Percentiles rank a stretch among this genome's conserved stretches.
These are phyloP conservation scores for Volucella zonaria DNA, from an alignment of 2,888 invertebrate species.

Conservation along the genomic window DNA sequence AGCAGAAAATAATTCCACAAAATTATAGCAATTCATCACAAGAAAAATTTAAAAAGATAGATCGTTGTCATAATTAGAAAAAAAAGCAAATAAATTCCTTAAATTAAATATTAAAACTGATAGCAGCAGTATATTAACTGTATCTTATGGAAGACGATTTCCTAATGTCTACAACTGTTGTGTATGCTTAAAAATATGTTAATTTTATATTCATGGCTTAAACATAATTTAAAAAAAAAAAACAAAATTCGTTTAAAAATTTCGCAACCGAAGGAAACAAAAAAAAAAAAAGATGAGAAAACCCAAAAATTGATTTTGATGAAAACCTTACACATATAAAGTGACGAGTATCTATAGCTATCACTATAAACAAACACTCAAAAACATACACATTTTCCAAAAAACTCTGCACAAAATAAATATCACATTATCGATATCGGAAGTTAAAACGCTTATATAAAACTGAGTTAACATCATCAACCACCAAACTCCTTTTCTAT, in stretches of 20 bases:
- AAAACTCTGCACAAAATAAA: not conserved
- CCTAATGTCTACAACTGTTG: slow-evolving; percentile 8
- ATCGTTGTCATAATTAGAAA: not conserved
- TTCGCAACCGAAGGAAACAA: not conserved
- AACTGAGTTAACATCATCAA: not conserved
- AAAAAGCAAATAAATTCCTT: not conserved
- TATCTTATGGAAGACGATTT: slow-evolving; percentile 65
- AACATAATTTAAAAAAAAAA: not conserved
- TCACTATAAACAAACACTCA: too few species aligned
- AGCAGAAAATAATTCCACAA: slow-evolving; percentile 2
- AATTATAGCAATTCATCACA: not conserved
- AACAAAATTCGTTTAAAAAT: not conserved
- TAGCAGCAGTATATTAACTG: not conserved
- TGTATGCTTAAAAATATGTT: not conserved
- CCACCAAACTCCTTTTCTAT: not conserved
- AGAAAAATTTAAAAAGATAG: not conserved
- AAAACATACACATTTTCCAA: too few species aligned
- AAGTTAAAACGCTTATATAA: slow-evolving; percentile 1
- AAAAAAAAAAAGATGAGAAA: too few species aligned
- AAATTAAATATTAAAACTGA: not conserved
- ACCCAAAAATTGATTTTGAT: too few species aligned
- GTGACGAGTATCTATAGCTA: too few species aligned
- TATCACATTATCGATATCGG: slow-evolving; percentile 41
- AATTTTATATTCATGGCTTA: not conserved
- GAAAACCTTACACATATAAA: too few species aligned